phyloP scores from a whole-genome alignment of 2,888 invertebrate genomes.

The Resseliella maxima region DNA sequence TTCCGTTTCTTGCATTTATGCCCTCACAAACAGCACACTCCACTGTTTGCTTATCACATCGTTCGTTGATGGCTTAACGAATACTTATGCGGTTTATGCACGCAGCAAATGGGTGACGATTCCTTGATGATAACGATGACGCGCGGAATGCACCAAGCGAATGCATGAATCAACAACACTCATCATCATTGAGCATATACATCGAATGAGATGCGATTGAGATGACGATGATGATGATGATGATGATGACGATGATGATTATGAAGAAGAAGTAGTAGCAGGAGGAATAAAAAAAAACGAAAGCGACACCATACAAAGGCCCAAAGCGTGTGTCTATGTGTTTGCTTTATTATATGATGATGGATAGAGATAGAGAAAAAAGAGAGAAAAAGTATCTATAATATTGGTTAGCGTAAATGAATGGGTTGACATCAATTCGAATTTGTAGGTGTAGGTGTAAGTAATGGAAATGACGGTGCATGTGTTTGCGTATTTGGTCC shows the following conservation, averaged over 20 bases:
- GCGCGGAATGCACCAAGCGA: background rate
- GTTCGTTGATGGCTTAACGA: slow-evolving; percentile 28
- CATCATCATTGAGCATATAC: background rate
- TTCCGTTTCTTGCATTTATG: slow-evolving; percentile 38
- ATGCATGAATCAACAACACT: slow-evolving; percentile 30
- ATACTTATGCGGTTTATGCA: slow-evolving; percentile 36
- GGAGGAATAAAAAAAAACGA: background rate
- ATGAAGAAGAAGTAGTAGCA: background rate
- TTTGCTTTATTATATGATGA: slow-evolving; percentile 1
- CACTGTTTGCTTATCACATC: background rate
- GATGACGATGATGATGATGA: background rate
- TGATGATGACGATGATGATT: background rate
- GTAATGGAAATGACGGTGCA: slow-evolving; percentile 50
- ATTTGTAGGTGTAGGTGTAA: background rate
- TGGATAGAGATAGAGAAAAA: no score
- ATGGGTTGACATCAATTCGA: slow-evolving; percentile 41
- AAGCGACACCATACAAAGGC: slow-evolving; percentile 24
- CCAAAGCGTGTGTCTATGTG: background rate
- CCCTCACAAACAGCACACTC: background rate
- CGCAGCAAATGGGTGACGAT: background rate
- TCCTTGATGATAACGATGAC: slow-evolving; percentile 45
- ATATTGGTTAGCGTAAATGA: slow-evolving; percentile 55
- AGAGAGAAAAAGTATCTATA: background rate
- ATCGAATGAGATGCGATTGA: no score
- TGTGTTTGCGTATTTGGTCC: slow-evolving; percentile 32